A percentile compares a stretch with the other conserved stretches of the same genome.
phyloP scores from a whole-genome alignment of 92 coral and sea anemone species.

The Porites divaricata region DNA sequence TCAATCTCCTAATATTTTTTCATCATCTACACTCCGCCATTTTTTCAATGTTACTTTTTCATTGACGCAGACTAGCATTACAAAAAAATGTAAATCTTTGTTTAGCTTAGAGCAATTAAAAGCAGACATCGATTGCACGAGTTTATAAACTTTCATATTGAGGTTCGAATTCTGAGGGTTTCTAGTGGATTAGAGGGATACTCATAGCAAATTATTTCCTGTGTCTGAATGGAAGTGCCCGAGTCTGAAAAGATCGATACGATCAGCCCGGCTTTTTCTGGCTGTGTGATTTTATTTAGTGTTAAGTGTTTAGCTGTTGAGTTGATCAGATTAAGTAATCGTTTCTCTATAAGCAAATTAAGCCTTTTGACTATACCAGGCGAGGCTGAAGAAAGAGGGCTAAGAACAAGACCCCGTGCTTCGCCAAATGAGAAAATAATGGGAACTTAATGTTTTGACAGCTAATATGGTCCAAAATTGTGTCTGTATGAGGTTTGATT shows the following conservation, averaged over 20 bases:
- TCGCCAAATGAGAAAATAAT: background rate
- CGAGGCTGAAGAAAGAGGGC: background rate
- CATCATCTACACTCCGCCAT: background rate
- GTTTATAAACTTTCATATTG: no score
- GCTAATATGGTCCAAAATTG: background rate
- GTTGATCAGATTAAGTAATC: background rate
- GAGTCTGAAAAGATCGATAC: background rate
- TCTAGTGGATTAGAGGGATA: no score
- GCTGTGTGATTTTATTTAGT: background rate
- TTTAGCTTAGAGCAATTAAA: background rate
- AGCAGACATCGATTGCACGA: background rate
- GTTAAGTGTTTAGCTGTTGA: background rate
- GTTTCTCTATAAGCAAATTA: background rate
- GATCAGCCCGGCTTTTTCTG: background rate
- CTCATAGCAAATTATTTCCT: background rate
- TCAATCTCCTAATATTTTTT: background rate
- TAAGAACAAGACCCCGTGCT: background rate
- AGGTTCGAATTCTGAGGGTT: no score
- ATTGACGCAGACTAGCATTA: background rate
- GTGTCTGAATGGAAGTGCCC: background rate
- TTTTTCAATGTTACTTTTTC: no score
- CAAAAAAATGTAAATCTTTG: slow-evolving; percentile 8
- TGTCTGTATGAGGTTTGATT: background rate
- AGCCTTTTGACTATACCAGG: background rate
- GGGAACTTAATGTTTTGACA: background rate